A percentile compares a stretch with the other conserved stretches of the same genome.
Conservation (phyloP, 2,888 invertebrate species). For the Cerastis leucographa region DNA sequence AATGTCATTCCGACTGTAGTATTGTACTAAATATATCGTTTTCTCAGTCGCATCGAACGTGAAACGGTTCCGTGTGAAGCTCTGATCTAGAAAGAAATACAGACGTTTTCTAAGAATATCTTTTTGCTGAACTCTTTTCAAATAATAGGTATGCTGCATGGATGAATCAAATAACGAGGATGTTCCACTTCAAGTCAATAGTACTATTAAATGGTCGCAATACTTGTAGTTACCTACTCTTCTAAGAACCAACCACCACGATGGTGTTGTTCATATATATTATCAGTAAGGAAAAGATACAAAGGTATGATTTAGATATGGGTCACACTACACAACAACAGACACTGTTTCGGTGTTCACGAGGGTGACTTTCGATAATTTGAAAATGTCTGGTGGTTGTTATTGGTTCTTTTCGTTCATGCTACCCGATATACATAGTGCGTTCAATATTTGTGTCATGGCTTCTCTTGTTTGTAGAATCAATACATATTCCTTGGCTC, state of each 20-base stretch:
- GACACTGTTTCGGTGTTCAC: not conserved
- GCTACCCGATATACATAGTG: not conserved
- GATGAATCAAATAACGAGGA: not conserved
- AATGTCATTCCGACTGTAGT: not conserved
- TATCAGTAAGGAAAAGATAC: not conserved
- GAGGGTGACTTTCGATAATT: not conserved
- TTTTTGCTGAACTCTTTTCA: constrained; percentile 3
- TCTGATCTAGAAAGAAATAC: not conserved
- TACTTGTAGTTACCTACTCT: not conserved
- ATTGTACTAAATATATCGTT: constrained; percentile 1
- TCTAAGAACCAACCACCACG: not conserved
- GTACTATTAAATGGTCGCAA: not conserved
- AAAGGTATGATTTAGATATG: not conserved
- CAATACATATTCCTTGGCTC: not conserved
- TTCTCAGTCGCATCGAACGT: constrained; percentile 12
- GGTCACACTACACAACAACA: not conserved
- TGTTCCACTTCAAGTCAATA: not conserved
- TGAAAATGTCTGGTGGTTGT: not conserved
- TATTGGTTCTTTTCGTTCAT: not conserved
- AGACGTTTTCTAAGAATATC: not conserved
- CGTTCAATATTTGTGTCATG: not conserved
- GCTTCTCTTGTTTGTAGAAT: not conserved
- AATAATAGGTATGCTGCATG: not conserved
- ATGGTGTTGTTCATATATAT: not conserved
- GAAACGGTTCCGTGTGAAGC: not conserved